Evolutionary conservation across 2,797 vertebrate species (phyloP).

Genomic region (Siniperca obscura): DNA sequence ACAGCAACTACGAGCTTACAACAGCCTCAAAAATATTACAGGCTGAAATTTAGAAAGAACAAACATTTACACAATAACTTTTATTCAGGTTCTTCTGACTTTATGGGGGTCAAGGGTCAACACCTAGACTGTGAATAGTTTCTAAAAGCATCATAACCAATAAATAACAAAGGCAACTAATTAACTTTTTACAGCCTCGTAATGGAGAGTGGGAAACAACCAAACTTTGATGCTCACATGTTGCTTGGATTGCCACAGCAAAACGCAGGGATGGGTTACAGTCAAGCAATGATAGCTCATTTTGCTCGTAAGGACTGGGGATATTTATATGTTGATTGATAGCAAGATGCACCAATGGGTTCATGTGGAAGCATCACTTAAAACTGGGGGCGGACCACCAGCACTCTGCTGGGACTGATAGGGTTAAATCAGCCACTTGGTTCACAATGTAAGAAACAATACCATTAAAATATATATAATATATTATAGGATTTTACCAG

Average conservation of each 20-base stretch:
- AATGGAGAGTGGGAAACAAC: not conserved
- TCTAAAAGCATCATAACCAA: not conserved
- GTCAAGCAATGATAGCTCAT: not conserved
- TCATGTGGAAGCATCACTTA: not conserved
- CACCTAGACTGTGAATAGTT: not conserved
- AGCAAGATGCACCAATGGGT: not conserved
- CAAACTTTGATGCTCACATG: not conserved
- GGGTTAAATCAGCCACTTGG: not conserved
- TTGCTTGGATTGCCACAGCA: not conserved
- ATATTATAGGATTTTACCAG: slow-evolving; percentile 65
- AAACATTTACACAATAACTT: not conserved
- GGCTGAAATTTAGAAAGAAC: not conserved
- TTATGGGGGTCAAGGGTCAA: slow-evolving; percentile 2
- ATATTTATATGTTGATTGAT: not conserved
- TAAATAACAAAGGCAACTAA: not conserved
- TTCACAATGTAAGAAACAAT: not conserved
- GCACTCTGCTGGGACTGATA: not conserved
- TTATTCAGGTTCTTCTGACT: not conserved
- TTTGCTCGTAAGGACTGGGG: not conserved
- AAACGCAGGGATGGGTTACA: not conserved
- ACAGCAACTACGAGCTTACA: not conserved
- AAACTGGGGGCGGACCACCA: not conserved
- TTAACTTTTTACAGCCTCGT: not conserved
- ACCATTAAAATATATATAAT: not conserved
- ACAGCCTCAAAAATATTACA: not conserved